These are phyloP conservation scores for Lamprologus callipterus DNA, from an alignment of 2,113 vertebrate genomes.

Conservation along the genomic window DNA sequence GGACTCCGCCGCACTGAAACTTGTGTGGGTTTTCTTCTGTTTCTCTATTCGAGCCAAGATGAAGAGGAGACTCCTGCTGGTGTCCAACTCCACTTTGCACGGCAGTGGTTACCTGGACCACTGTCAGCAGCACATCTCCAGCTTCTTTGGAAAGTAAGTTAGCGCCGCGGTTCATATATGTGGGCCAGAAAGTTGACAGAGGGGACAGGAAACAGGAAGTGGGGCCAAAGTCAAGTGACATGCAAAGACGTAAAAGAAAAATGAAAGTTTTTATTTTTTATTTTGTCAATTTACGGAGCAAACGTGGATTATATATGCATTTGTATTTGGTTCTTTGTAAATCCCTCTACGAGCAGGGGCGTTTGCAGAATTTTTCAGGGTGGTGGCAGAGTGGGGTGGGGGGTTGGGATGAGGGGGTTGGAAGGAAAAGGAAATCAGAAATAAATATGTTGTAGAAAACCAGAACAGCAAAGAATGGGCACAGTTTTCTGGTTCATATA, in stretches of 20 bases:
- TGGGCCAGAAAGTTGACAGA: neutral
- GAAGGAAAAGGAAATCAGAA: neutral
- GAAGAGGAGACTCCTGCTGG: slow-evolving; percentile 71
- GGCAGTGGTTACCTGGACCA: slow-evolving; percentile 78
- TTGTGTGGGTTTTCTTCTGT: neutral
- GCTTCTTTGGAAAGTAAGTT: slow-evolving; percentile 74
- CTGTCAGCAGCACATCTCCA: slow-evolving; percentile 69
- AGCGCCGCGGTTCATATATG: neutral
- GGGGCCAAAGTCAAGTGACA: neutral
- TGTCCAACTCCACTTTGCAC: slow-evolving; percentile 80
- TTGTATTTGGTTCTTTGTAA: neutral
- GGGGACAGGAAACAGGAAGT: neutral
- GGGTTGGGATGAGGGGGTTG: neutral
- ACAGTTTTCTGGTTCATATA: neutral
- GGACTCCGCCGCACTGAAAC: neutral
- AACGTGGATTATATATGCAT: neutral
- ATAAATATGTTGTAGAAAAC: neutral
- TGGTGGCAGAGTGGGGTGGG: neutral
- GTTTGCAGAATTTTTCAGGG: neutral
- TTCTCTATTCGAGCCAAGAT: neutral
- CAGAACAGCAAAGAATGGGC: neutral
- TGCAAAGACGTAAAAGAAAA: neutral
- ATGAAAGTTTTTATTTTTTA: neutral
- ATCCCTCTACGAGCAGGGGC: neutral
- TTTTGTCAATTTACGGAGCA: neutral